Base-by-base conservation (phyloP, 2,888 invertebrate species). In the Apodemia duryi region DNA sequence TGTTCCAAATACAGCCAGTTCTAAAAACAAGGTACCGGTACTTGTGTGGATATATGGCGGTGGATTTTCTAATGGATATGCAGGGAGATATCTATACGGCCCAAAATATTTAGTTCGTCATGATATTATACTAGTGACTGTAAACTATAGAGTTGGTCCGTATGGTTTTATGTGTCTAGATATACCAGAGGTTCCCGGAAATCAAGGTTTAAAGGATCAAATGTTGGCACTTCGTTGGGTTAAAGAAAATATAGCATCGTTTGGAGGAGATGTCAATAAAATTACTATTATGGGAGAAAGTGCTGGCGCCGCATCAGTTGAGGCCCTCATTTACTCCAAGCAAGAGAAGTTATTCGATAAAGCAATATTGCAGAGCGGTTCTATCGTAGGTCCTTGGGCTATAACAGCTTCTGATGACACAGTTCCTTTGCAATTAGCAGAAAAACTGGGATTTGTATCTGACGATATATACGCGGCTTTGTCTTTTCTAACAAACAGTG, bases 231-330 rank as follows among this genome's bases (percentile, higher is more conserved):
- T 86, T 11, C 74, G 78, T 65, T 87, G 86, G 86, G 70, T 86
- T 2, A 84, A 80, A 63, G 70, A 79, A 1, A 82, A 86, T 46
- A 85, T 86, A 60, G 79, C 72, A 60, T 71, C 80, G 1, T 87
- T 87, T 69, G 85, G 85, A 5, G 86, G 86, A 10, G 80, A 86
- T 66, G 66, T 67, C 2, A 72, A 76, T 29, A 73, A 80, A 69
- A 80, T 87, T 28, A 86, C 86, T 1, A 65, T 86, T 64, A 77
- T 76, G 65, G 86, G 86, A 6, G 78, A 82, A 51, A 86, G 86
- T 64, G 82, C 86, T 41, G 86, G 86, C 0, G 80, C 71, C 4
- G 67, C 41, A 28, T 78, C 84, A 0, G 80, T 79, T 2, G 81
- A 83, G 70, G 68, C 80, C 0, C 85, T 84, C 29, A 69, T 85